These are phyloP conservation scores for Tridacna gigas DNA, from an alignment of 2,888 invertebrate genomes.

Conservation along the genomic window DNA sequence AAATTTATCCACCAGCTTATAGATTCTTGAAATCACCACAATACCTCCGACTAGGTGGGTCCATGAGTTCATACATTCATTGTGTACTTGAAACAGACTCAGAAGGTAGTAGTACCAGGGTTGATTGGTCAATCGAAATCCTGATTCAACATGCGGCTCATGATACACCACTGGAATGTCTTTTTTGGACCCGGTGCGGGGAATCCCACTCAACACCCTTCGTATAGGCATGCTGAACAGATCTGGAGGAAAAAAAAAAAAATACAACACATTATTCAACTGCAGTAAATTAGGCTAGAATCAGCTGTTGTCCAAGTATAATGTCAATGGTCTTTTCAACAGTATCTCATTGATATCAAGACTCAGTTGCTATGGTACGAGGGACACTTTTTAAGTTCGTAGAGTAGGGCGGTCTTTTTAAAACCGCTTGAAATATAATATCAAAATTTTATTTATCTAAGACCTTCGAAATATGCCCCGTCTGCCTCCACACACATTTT, in stretches of 20 bases:
- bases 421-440: too few relatives aligned
- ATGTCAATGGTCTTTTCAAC: too few relatives aligned
- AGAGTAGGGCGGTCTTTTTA: too few relatives aligned
- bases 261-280: too few relatives aligned
- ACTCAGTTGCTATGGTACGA: too few relatives aligned
- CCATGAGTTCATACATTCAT: slow-evolving; percentile 84
- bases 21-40: slow-evolving; percentile 66
- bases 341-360: too few relatives aligned
- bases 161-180: slow-evolving; percentile 81
- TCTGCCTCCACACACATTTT: too few relatives aligned
- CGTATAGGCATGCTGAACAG: slow-evolving; percentile 44
- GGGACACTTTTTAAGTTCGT: too few relatives aligned
- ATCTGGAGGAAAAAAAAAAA: neutral
- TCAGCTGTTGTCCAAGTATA: too few relatives aligned
- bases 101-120: slow-evolving; percentile 82
- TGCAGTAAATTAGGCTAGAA: too few relatives aligned
- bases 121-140: slow-evolving; percentile 82
- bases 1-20: slow-evolving; percentile 74
- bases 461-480: too few relatives aligned
- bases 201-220: slow-evolving; percentile 58
- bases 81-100: slow-evolving; percentile 83
- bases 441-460: too few relatives aligned
- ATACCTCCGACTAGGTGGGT: slow-evolving; percentile 81
- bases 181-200: slow-evolving; percentile 73
- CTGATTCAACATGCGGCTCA: slow-evolving; percentile 82